A percentile compares a stretch with the other conserved stretches of the same genome.
Evolutionary conservation across 2,888 invertebrate species (phyloP).

Genomic region (Drosophila maculinotata): DNA sequence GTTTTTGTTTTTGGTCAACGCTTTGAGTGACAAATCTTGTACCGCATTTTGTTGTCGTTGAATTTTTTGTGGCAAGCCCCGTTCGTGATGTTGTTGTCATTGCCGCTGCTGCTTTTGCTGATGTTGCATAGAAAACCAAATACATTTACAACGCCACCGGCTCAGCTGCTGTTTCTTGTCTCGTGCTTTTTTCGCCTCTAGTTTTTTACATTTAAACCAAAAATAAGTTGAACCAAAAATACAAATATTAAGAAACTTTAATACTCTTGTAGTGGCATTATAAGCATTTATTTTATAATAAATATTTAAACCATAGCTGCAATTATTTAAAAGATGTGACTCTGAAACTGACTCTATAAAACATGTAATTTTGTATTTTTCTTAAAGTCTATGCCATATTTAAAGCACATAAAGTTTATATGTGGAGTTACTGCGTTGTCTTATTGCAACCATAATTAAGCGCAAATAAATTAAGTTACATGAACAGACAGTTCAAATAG

Average conservation of each 20-base stretch:
- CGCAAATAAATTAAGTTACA: slow-evolving; percentile 17
- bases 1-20: slow-evolving; percentile 34
- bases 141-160: slow-evolving; percentile 60
- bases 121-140: slow-evolving; percentile 65
- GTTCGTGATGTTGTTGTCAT: slow-evolving; percentile 36
- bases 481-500: neutral
- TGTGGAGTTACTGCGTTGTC: no score
- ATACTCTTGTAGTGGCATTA: slow-evolving; percentile 25
- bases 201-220: slow-evolving; percentile 35
- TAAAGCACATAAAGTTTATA: no score
- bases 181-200: slow-evolving; percentile 22
- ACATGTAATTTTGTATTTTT: no score
- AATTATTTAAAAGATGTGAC: no score
- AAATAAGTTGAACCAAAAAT: slow-evolving; percentile 9
- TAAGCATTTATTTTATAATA: no score
- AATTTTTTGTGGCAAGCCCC: slow-evolving; percentile 37
- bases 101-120: slow-evolving; percentile 37
- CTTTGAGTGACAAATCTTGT: slow-evolving; percentile 71
- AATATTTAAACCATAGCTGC: no score
- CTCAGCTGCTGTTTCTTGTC: slow-evolving; percentile 39
- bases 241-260: slow-evolving; percentile 2
- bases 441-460: slow-evolving; percentile 9
- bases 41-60: slow-evolving; percentile 39
- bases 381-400: no score
- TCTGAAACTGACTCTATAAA: no score